Base-by-base conservation (phyloP, 2,888 invertebrate genomes). In the Mesochorus sp. region DNA sequence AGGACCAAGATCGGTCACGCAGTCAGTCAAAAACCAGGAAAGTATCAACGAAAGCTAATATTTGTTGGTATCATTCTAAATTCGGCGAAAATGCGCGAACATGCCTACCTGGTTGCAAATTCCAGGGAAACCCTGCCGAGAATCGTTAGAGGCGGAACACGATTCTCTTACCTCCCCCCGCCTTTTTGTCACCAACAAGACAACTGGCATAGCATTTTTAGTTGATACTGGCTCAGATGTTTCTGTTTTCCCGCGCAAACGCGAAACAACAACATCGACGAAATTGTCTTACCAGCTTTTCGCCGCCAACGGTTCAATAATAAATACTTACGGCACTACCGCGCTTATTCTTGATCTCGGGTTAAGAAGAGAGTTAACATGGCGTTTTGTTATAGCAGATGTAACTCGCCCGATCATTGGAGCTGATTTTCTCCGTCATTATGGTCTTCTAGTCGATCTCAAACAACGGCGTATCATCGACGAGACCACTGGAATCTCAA, bases 391-490 rank as follows among this genome's bases (percentile, higher is more conserved):
- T 2, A 80, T 88, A 0, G 88, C 88, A 0, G 85, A 88, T 37
- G 84, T 87, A 2, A 67, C 84, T 0, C 85, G 83, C 42, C 85
- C 88, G 0, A 89, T 89, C 2, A 87, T 90, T 26, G 88, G 88
- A 6, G 88, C 83, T 0, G 88, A 88, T 74, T 86, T 89, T 64
- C 62, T 89, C n/a, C n/a, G n/a, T n/a, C n/a, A n/a, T n/a, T n/a
- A n/a, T n/a, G n/a, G n/a, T n/a, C n/a, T n/a, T n/a, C n/a, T n/a
- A n/a, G n/a, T n/a, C n/a, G n/a, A n/a, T n/a, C n/a, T n/a, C n/a
- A n/a, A n/a, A n/a, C n/a, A n/a, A n/a, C n/a, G n/a, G n/a, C n/a
- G n/a, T n/a, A n/a, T n/a, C n/a, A n/a, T n/a, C n/a, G n/a, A n/a
- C n/a, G n/a, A n/a, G n/a, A n/a, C n/a, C n/a, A n/a, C n/a, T n/a